phyloP scores from a whole-genome alignment of 2,113 vertebrate genomes.

The Ictalurus punctatus region DNA sequence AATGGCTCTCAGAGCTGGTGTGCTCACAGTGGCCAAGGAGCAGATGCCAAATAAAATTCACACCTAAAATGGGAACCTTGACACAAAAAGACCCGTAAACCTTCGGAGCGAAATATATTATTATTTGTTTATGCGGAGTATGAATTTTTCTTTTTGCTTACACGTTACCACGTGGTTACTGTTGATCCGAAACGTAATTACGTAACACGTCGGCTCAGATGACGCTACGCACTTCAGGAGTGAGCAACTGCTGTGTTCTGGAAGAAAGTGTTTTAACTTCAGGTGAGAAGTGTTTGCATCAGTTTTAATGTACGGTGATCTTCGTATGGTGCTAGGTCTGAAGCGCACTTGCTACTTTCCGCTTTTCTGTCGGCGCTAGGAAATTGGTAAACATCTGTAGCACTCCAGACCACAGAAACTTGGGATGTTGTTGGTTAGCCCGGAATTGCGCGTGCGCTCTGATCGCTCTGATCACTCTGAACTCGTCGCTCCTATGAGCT shows the following conservation, averaged over 20 bases:
- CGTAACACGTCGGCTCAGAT: not conserved
- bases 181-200: not conserved
- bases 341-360: not conserved
- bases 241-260: not conserved
- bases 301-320: not conserved
- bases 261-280: not conserved
- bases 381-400: not conserved
- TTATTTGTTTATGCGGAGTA: not conserved
- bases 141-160: not conserved
- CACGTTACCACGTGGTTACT: not conserved
- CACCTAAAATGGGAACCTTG: not conserved
- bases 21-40: not conserved
- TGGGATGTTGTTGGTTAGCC: not conserved
- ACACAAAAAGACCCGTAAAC: not conserved
- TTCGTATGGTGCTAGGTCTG: not conserved
- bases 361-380: not conserved
- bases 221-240: not conserved
- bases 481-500: not conserved
- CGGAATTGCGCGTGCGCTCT: not conserved
- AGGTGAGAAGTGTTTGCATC: not conserved
- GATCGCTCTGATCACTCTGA: not conserved
- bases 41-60: constrained; percentile 1
- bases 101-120: not conserved
- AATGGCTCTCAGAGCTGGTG: not conserved
- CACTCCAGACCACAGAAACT: not conserved